A percentile compares a stretch with the other conserved stretches of the same genome.
Evolutionary conservation across 2,797 vertebrate genomes (phyloP).

Genomic region (Lacerta bilineata): DNA sequence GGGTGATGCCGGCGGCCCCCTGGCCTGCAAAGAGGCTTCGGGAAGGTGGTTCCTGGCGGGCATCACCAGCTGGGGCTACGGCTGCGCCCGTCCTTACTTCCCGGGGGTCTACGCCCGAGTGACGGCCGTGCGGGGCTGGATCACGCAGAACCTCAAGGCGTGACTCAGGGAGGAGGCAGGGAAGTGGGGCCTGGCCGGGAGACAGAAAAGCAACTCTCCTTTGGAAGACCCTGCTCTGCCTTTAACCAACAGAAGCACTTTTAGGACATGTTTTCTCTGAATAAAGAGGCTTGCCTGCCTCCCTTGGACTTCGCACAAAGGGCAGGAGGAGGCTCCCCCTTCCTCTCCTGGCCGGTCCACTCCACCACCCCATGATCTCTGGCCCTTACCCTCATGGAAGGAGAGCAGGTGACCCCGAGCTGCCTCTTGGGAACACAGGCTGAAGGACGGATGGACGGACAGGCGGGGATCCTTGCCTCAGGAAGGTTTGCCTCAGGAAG

Average conservation of each 20-base stretch:
- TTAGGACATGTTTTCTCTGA: constrained; percentile 61
- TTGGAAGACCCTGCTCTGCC: constrained; percentile 32
- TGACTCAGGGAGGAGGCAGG: constrained; percentile 41
- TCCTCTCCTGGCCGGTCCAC: too few species aligned
- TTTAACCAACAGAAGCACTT: constrained; percentile 37
- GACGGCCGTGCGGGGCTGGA: constrained; percentile 90
- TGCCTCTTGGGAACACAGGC: too few species aligned
- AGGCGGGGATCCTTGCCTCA: not conserved
- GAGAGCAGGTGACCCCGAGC: not conserved
- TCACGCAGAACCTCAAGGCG: constrained; percentile 82
- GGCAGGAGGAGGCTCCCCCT: not conserved
- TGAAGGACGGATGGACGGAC: too few species aligned
- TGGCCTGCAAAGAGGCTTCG: constrained; percentile 88
- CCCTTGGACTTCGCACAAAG: not conserved
- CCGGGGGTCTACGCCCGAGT: constrained; percentile 93
- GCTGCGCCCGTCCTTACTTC: constrained; percentile 90
- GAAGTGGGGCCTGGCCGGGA: not conserved
- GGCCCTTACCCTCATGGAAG: too few species aligned
- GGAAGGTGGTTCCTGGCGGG: constrained; percentile 95
- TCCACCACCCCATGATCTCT: not conserved
- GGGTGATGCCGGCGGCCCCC: constrained; percentile 95
- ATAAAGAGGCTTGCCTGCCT: constrained; percentile 63
- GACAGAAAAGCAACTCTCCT: not conserved
- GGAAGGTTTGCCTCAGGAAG: not conserved
- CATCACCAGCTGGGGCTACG: constrained; percentile 97